Conservation (phyloP, 2,888 invertebrate species). For the Cephus sareptanus region DNA sequence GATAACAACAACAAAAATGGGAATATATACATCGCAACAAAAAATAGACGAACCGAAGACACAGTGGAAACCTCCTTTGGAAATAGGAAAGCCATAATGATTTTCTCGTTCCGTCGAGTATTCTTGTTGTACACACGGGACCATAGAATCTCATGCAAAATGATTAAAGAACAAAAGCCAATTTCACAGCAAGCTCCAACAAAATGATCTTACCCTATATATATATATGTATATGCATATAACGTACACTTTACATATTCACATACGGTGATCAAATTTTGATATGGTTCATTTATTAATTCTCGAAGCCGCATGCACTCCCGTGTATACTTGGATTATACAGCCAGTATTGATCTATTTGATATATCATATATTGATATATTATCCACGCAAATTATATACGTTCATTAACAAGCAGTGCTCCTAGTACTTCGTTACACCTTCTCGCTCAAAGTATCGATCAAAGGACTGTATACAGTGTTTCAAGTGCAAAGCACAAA, state of each 20-base stretch:
- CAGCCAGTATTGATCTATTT: neutral
- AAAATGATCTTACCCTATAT: constrained; percentile 8
- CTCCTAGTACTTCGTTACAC: constrained; percentile 35
- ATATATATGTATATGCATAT: neutral
- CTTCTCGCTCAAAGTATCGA: neutral
- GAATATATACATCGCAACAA: constrained; percentile 49
- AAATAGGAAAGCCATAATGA: constrained; percentile 6
- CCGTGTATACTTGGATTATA: neutral
- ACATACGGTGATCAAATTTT: neutral
- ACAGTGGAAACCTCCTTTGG: constrained; percentile 36
- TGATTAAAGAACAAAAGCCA: constrained; percentile 12
- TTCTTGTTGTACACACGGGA: constrained; percentile 1
- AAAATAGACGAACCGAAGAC: constrained; percentile 53
- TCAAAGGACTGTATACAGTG: neutral
- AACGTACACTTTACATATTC: neutral
- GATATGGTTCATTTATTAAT: neutral
- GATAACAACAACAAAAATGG: constrained; percentile 18
- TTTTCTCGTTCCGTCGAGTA: constrained; percentile 1
- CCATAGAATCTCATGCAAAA: constrained; percentile 18
- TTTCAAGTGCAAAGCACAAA: neutral
- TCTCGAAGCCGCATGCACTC: neutral
- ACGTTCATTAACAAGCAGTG: constrained; percentile 50
- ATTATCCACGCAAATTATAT: constrained; percentile 41
- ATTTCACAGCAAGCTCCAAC: constrained; percentile 6
- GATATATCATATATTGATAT: neutral